phyloP scores from a whole-genome alignment of 2,797 vertebrate genomes.

The Otolemur crassicaudatus region DNA sequence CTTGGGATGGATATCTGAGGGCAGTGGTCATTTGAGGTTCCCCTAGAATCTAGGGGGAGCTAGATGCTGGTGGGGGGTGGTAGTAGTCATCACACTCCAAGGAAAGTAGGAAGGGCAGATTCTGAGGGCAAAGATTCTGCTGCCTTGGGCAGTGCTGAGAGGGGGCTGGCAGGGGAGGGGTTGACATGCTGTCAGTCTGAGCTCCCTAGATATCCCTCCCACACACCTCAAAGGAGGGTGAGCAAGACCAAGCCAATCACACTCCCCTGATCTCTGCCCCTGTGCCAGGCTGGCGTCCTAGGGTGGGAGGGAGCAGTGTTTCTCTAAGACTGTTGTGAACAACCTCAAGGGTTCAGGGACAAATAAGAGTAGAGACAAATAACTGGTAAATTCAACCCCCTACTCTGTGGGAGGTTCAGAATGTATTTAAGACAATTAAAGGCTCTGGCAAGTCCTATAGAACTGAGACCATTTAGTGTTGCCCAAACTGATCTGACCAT shows the following conservation, averaged over 20 bases:
- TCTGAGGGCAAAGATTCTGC: background rate
- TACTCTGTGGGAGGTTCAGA: background rate
- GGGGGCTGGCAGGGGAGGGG: background rate
- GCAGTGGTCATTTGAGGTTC: background rate
- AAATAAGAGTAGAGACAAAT: background rate
- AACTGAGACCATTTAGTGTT: slow-evolving; percentile 41
- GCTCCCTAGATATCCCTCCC: background rate
- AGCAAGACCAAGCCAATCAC: background rate
- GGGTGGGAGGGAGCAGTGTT: background rate
- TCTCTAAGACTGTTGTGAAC: slow-evolving; percentile 19
- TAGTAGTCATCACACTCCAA: background rate
- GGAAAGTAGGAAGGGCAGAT: background rate
- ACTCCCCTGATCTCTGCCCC: background rate
- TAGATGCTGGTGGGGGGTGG: background rate
- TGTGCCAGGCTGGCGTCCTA: background rate
- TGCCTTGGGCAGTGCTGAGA: background rate
- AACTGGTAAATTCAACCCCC: background rate
- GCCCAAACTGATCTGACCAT: slow-evolving; percentile 21
- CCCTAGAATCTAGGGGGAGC: background rate
- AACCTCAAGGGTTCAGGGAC: background rate
- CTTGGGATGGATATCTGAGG: background rate
- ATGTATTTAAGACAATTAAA: slow-evolving; percentile 30
- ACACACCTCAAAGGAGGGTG: background rate
- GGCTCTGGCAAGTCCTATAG: slow-evolving; percentile 9
- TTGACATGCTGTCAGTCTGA: background rate